phyloP scores from a whole-genome alignment of 1,140 invertebrate species.

The Polypedilum pembai region DNA sequence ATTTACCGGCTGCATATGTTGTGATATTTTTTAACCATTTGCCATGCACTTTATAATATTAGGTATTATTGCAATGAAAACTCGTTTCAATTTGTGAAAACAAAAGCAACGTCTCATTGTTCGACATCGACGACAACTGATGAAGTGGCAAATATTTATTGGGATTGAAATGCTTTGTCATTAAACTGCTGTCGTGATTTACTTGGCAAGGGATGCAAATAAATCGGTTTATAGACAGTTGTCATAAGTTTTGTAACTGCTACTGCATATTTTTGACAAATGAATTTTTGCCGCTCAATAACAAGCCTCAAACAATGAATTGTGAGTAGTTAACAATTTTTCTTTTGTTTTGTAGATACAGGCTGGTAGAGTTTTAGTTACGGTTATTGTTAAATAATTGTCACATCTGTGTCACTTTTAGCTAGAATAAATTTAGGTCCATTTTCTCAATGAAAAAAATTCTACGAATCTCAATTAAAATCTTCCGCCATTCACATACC shows the following conservation, averaged over 20 bases:
- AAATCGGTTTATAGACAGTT: background rate
- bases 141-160: slow-evolving; percentile 27
- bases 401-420: background rate
- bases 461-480: background rate
- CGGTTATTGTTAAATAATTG: slow-evolving; percentile 15
- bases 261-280: too few relatives aligned
- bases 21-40: slow-evolving; percentile 18
- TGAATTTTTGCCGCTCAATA: too few relatives aligned
- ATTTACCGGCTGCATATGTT: slow-evolving; percentile 12
- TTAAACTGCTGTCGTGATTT: slow-evolving; percentile 22
- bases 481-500: background rate
- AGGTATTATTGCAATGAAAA: background rate
- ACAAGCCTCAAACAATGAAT: too few relatives aligned
- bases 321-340: too few relatives aligned
- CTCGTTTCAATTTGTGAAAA: background rate
- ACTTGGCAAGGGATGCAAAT: background rate
- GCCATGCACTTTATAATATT: background rate
- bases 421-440: too few relatives aligned
- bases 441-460: background rate
- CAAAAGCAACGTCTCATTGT: background rate
- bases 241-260: too few relatives aligned
- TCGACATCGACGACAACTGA: slow-evolving; percentile 9
- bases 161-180: background rate
- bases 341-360: too few relatives aligned
- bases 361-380: background rate